A percentile compares a stretch with the other conserved stretches of the same genome.
Evolutionary conservation across 1,140 invertebrate genomes (phyloP).

Genomic region (Cotesia chilonis): DNA sequence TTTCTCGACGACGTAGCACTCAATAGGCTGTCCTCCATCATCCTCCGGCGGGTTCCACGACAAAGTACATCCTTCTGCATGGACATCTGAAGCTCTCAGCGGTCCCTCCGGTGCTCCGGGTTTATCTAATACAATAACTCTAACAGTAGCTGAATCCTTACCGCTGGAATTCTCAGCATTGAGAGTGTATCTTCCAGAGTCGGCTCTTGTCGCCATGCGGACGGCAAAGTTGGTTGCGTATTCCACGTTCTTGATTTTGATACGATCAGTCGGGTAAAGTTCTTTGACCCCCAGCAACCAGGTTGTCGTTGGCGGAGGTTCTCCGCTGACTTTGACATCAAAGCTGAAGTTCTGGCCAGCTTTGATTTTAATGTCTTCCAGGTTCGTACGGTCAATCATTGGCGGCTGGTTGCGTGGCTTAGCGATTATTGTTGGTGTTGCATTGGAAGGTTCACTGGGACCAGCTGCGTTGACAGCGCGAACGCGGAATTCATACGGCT

Average conservation of each 20-base stretch:
- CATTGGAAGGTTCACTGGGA: conserved; percentile 88
- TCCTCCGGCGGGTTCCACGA: conserved; percentile 91
- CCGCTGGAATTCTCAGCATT: conserved; percentile 94
- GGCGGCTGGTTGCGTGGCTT: conserved; percentile 88
- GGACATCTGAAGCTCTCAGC: conserved; percentile 85
- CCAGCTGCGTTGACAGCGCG: conserved; percentile 92
- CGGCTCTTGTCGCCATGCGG: conserved; percentile 83
- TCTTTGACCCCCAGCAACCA: conserved; percentile 83
- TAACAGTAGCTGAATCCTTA: conserved; percentile 89
- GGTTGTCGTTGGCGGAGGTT: conserved; percentile 88
- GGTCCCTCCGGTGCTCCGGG: conserved; percentile 92
- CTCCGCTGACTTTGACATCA: conserved; percentile 85
- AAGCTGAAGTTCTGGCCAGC: conserved; percentile 88
- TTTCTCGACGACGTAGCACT: conserved; percentile 93
- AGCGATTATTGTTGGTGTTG: conserved; percentile 87
- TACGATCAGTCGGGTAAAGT: conserved; percentile 74
- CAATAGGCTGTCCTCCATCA: conserved; percentile 89
- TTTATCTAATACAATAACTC: conserved; percentile 90
- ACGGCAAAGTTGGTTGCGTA: conserved; percentile 92
- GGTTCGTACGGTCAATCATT: conserved; percentile 87
- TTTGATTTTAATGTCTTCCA: conserved; percentile 86
- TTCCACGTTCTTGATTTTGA: conserved; percentile 82
- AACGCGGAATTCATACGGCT: conserved; percentile 91
- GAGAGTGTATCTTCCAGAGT: conserved; percentile 91
- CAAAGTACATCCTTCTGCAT: conserved; percentile 85